Percentiles rank a stretch among this genome's conserved stretches.
Conservation (phyloP, 2,888 invertebrate genomes). For the Hydropsyche betteni region DNA sequence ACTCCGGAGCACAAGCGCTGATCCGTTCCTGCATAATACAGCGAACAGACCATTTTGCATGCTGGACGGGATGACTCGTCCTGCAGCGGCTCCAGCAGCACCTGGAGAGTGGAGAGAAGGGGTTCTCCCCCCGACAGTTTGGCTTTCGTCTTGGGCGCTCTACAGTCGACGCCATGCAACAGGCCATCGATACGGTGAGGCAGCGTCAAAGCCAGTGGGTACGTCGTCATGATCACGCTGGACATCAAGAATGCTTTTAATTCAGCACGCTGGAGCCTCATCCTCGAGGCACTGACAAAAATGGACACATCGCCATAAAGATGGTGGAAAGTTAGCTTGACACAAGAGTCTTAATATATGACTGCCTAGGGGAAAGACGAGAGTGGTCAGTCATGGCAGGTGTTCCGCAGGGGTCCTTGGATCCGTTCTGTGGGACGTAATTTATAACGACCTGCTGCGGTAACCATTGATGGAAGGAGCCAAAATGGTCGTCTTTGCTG, state of each 20-base stretch:
- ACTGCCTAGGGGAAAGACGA: background rate
- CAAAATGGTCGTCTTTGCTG: background rate
- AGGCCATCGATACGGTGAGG: slow-evolving; percentile 30
- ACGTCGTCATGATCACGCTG: slow-evolving; percentile 1
- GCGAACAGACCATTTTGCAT: slow-evolving; percentile 42
- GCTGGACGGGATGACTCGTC: slow-evolving; percentile 40
- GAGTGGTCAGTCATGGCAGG: background rate
- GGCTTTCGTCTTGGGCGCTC: slow-evolving; percentile 49
- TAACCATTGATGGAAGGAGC: background rate
- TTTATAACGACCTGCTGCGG: background rate
- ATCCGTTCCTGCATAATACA: background rate
- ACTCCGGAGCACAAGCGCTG: slow-evolving; percentile 43
- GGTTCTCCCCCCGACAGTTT: slow-evolving; percentile 37
- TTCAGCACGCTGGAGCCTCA: background rate
- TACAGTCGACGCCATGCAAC: slow-evolving; percentile 47
- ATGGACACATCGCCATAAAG: no score
- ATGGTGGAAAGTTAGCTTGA: background rate
- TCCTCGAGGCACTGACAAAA: background rate
- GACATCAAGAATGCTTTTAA: slow-evolving; percentile 32
- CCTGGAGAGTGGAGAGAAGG: background rate
- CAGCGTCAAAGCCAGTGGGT: background rate
- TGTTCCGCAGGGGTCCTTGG: background rate
- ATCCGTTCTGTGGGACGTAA: background rate
- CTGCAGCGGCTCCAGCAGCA: background rate
- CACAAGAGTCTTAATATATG: background rate